Base-by-base conservation (phyloP, 2,888 invertebrate species). In the Odontothrips loti region DNA sequence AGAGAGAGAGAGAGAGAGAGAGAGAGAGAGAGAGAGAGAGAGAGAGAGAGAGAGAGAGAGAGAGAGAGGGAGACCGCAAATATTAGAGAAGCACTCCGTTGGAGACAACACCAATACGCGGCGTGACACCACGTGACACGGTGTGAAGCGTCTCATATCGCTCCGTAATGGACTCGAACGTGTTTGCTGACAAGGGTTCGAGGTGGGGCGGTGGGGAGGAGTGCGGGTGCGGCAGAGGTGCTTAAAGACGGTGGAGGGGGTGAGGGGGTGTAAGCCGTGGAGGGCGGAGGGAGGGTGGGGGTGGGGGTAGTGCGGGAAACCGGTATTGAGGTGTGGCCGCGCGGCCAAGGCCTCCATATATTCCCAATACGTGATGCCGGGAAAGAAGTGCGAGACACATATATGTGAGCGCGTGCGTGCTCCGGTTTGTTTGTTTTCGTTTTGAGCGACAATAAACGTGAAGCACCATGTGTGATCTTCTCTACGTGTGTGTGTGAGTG, bases 11-110 rank as follows among this genome's bases (percentile, higher is more conserved):
- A 79, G 43, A 75, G 23, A 23, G 79, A 68, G 80, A 81, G 80
- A 79, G 79, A 80, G 81, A 80, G 79, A 81, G 80, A 82, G 80
- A 79, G 81, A 80, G 47, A 43, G 78, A 58, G 81, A 82, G 78
- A 80, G 80, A 23, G 58, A 63, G 80, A 47, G 48, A 68, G 81
- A 81, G 68, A 48, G 80, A 51, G 79, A 79, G 43, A 23, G 80
- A 51, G 58, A 68, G 81, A 20, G 48, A 23, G 17, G 34, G 29
- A 78, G 20, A 78, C 23, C 29, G 51, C 58, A 78, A 81, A 75
- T 75, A 75, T 75, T 75, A 75, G 27, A 75, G 68, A 75, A 75
- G 23, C 68, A 75, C 68, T 75, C 27, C 27, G 23, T 12, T 27
- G 8, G 27, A 75, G 68, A 75, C 68, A 75, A 75, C 68, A 75